A percentile compares a stretch with the other conserved stretches of the same genome.
Evolutionary conservation across 2,888 invertebrate species (phyloP).

Genomic region (Eupithecia inturbata): DNA sequence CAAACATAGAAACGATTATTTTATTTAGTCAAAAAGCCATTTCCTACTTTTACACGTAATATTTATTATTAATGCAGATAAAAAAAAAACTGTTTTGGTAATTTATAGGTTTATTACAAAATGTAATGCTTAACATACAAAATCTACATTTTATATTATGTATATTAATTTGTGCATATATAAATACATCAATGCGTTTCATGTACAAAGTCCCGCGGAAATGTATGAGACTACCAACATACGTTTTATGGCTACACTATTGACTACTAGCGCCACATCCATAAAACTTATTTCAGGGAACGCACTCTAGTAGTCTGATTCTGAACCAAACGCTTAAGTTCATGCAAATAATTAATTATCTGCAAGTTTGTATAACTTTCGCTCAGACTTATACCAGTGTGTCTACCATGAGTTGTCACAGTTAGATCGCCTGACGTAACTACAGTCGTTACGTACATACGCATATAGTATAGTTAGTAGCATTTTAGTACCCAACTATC

Average conservation of each 20-base stretch:
- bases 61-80: no score
- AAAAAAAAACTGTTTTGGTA: background rate
- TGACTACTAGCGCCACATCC: background rate
- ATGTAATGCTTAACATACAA: conserved; percentile 17
- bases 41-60: background rate
- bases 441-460: no score
- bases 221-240: background rate
- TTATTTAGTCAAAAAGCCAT: background rate
- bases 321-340: no score
- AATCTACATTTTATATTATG: conserved; percentile 18
- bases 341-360: background rate
- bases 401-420: no score
- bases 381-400: background rate
- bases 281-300: background rate
- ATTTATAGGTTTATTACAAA: conserved; percentile 5
- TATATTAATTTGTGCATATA: conserved; percentile 26
- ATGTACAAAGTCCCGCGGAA: background rate
- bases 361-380: background rate
- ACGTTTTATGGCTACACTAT: background rate
- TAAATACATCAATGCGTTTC: conserved; percentile 13
- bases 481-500: no score
- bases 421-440: no score
- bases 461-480: no score
- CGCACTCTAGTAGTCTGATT: no score
- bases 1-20: background rate